phyloP scores from a whole-genome alignment of 2,113 vertebrate species.

The Donacobius atricapilla region DNA sequence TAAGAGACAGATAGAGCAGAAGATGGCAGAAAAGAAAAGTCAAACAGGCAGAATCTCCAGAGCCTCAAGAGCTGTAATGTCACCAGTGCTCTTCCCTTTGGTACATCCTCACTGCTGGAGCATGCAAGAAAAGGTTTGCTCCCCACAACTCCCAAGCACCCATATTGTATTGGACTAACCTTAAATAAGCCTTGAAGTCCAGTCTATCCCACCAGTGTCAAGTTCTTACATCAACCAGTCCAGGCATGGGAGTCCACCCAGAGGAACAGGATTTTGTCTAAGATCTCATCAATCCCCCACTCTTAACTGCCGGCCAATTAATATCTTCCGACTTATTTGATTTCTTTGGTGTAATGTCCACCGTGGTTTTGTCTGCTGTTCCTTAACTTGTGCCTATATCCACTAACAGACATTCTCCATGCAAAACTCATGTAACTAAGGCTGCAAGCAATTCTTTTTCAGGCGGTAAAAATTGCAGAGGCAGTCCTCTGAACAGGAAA shows the following conservation, averaged over 20 bases:
- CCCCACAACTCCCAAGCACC: neutral
- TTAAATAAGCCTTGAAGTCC: neutral
- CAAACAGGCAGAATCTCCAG: neutral
- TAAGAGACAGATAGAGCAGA: neutral
- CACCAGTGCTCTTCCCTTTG: neutral
- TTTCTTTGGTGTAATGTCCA: neutral
- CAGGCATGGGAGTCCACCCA: neutral
- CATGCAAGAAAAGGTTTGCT: neutral
- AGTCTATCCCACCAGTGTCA: neutral
- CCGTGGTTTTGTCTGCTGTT: neutral
- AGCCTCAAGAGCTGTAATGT: neutral
- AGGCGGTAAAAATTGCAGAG: neutral
- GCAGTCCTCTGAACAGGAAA: neutral
- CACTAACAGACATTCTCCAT: neutral
- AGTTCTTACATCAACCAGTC: neutral
- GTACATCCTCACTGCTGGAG: accelerated
- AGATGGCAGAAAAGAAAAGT: neutral
- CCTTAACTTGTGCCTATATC: neutral
- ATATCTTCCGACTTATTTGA: neutral
- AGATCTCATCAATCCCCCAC: neutral
- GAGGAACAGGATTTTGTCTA: neutral
- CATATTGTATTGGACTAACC: neutral
- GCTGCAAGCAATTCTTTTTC: neutral
- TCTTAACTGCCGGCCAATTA: neutral
- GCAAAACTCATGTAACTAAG: neutral